Evolutionary conservation across 2,113 vertebrate species (phyloP), one percentile per base, ranked within the genome.

Genomic region (Muscicapa adusta): DNA sequence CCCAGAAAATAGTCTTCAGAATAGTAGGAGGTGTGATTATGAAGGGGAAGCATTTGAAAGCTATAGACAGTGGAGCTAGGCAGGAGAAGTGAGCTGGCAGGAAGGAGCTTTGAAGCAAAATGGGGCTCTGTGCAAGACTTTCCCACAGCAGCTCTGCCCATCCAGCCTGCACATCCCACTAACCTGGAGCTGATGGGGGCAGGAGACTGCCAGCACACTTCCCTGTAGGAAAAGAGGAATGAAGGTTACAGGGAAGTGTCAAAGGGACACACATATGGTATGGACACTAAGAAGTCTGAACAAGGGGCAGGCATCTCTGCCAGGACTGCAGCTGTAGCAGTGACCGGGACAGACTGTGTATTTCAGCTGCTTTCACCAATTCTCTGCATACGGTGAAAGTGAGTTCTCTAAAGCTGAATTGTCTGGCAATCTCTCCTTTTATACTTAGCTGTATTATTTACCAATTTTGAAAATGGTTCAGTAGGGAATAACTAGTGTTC

Each of bases 11-110:
- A 93, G 92, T 88, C 81, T 91, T 92, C 89, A 77, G 85, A 85
- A 77, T 85, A 92, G 95, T 94, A 87, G 93, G 93, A 97, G 94
- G 93, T 96, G 94, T 93, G 95, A 94, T 89, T 89, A 34, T 1
- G 75, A 68, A 94, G 87, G 74, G 85, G 63, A 94, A 63, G 85
- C 56, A 72, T 87, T 96, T 82, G 88, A 84, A 76, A 95, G 91
- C 89, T 91, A 40, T 72, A 92, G 91, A 86, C 73, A 92, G 94
- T 65, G 87, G 66, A 77, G 76, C 70, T 53, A 88, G 68, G 89
- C 91, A 86, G 80, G 85, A 92, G 63, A 93, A 83, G 58, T 6
- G 62, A 93, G 91, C 86, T 75, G 87, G 79, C 85, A 88, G 92
- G 79, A 63, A 81, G 73, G 63, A 18, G 0, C 79, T 91, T 58